phyloP scores from a whole-genome alignment of 2,888 invertebrate species.

The Palloptera scutellata region DNA sequence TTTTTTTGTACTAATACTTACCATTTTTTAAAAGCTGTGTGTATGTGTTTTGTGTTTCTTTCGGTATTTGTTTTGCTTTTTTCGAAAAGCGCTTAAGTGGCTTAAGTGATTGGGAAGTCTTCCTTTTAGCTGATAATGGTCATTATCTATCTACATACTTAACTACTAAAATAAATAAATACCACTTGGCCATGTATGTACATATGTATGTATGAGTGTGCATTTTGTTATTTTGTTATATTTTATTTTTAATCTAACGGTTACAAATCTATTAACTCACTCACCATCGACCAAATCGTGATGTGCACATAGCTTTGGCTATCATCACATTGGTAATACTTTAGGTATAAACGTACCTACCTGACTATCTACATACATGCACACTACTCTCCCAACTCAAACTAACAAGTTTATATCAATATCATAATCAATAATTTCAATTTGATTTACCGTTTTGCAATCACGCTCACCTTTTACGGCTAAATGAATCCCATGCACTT shows the following conservation, averaged over 20 bases:
- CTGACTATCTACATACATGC: background rate
- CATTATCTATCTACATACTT: conserved; percentile 42
- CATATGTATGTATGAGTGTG: too few species aligned
- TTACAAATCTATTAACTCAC: too few species aligned
- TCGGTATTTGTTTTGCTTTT: too few species aligned
- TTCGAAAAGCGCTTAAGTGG: conserved; percentile 34
- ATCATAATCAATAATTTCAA: conserved; percentile 16
- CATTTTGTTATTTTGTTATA: too few species aligned
- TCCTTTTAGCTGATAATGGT: conserved; percentile 55
- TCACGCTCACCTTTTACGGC: conserved; percentile 46
- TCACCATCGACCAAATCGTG: too few species aligned
- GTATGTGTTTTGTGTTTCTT: too few species aligned
- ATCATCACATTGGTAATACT: too few species aligned
- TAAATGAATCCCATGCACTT: conserved; percentile 55
- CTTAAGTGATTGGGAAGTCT: conserved; percentile 56
- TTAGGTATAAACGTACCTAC: background rate
- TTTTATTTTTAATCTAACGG: too few species aligned
- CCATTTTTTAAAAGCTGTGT: too few species aligned
- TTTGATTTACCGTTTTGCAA: conserved; percentile 40
- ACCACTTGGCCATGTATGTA: background rate
- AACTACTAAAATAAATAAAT: too few species aligned
- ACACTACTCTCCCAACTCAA: background rate
- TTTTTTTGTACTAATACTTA: too few species aligned
- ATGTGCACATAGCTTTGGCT: too few species aligned
- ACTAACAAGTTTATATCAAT: background rate